These are phyloP conservation scores for Pseudomugil gertrudae DNA, from an alignment of 2,797 vertebrate species.

Conservation along the genomic window DNA sequence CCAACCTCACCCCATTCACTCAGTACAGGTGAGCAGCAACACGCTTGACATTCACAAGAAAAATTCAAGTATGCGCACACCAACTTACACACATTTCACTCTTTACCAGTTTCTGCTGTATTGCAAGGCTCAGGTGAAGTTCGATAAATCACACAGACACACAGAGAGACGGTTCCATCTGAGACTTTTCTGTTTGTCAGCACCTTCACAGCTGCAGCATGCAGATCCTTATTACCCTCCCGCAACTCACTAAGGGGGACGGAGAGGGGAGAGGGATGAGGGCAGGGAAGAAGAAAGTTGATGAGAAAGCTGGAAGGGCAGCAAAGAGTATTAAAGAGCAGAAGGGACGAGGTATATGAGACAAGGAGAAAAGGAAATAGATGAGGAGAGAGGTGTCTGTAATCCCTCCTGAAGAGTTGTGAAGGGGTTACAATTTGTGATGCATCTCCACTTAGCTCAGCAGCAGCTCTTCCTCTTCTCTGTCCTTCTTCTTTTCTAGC, in stretches of 20 bases:
- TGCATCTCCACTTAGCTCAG: conserved; percentile 44
- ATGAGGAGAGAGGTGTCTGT: conserved; percentile 36
- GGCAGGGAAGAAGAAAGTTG: conserved; percentile 43
- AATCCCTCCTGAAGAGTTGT: conserved; percentile 55
- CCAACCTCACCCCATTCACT: conserved; percentile 91
- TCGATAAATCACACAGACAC: conserved; percentile 73
- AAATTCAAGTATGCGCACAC: conserved; percentile 3
- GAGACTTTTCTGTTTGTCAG: conserved; percentile 79
- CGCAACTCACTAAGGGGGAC: conserved; percentile 47
- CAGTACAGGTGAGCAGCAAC: conserved; percentile 89
- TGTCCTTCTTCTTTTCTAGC: conserved; percentile 18
- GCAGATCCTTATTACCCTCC: conserved; percentile 76
- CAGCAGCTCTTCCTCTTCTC: conserved; percentile 30
- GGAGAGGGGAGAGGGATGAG: conserved; percentile 31
- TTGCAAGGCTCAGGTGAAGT: conserved; percentile 63
- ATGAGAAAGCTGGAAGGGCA: conserved; percentile 56
- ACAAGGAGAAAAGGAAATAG: conserved; percentile 38
- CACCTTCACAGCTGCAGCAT: conserved; percentile 76
- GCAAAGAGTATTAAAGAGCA: conserved; percentile 39
- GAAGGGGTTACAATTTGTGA: conserved; percentile 48
- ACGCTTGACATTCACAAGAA: not conserved
- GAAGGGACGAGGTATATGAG: conserved; percentile 33
- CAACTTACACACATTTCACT: conserved; percentile 41
- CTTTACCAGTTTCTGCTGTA: conserved; percentile 58
- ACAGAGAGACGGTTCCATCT: conserved; percentile 72